These are phyloP conservation scores for Mactra quadrangularis DNA, from an alignment of 1,140 invertebrate species.

Conservation along the genomic window DNA sequence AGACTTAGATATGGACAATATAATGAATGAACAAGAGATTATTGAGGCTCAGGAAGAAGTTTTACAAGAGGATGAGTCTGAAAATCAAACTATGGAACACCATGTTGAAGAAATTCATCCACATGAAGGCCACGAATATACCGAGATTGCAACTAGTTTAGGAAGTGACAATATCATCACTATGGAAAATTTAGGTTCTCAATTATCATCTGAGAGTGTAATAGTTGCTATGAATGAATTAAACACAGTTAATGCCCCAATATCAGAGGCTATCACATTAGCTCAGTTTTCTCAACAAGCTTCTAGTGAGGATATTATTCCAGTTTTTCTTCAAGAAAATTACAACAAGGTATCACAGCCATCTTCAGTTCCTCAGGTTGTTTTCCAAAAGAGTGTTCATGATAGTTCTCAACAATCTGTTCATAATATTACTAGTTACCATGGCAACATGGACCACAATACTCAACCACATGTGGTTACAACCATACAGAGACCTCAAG, in stretches of 20 bases:
- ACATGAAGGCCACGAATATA: no score
- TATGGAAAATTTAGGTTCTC: background rate
- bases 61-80: background rate
- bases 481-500: background rate
- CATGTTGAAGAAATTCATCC: constrained; percentile 5
- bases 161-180: background rate
- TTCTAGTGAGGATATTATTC: constrained; percentile 28
- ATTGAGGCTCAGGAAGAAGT: background rate
- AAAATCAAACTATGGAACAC: background rate
- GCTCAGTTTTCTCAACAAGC: constrained; percentile 57
- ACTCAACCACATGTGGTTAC: background rate
- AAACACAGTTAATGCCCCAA: constrained; percentile 13
- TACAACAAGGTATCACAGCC: background rate
- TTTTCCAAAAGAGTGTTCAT: background rate
- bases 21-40: constrained; percentile 2
- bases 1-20: background rate
- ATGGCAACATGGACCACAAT: background rate
- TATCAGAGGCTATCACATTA: constrained; percentile 54
- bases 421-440: background rate
- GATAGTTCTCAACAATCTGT: background rate
- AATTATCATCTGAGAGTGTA: background rate
- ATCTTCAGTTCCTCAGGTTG: background rate
- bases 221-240: constrained; percentile 1
- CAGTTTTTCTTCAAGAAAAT: constrained; percentile 47
- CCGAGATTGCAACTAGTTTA: background rate